Percentiles rank a stretch among this genome's conserved stretches.
phyloP scores from a whole-genome alignment of 2,113 vertebrate species.

The Chloroceryle aenea region DNA sequence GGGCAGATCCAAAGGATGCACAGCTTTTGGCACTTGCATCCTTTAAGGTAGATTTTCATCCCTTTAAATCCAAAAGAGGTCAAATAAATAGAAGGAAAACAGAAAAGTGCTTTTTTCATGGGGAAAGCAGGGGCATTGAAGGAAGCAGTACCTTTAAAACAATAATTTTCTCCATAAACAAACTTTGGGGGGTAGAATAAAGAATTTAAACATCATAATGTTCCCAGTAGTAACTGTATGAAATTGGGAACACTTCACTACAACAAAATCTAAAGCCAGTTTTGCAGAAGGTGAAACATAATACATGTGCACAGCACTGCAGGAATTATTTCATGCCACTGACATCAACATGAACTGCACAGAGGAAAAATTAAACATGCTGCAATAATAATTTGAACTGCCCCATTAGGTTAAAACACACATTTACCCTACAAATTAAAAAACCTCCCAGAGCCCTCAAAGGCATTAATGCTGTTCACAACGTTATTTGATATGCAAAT shows the following conservation, averaged over 20 bases:
- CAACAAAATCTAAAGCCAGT: neutral
- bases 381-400: slow-evolving; percentile 12
- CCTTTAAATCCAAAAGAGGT: neutral
- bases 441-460: slow-evolving; percentile 28
- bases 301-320: neutral
- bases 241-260: neutral
- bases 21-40: neutral
- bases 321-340: slow-evolving; percentile 11
- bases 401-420: slow-evolving; percentile 39
- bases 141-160: neutral
- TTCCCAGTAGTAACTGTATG: neutral
- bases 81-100: neutral
- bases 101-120: neutral
- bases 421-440: slow-evolving; percentile 51
- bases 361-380: neutral
- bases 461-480: slow-evolving; percentile 41
- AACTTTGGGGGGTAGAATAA: neutral
- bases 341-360: neutral
- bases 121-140: neutral
- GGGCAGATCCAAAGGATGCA: neutral
- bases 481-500: slow-evolving; percentile 59
- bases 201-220: neutral
- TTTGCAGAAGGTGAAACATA: neutral
- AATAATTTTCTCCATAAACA: neutral
- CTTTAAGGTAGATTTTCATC: neutral